phyloP scores from a whole-genome alignment of 1,140 invertebrate genomes.

The Neelides sp. region DNA sequence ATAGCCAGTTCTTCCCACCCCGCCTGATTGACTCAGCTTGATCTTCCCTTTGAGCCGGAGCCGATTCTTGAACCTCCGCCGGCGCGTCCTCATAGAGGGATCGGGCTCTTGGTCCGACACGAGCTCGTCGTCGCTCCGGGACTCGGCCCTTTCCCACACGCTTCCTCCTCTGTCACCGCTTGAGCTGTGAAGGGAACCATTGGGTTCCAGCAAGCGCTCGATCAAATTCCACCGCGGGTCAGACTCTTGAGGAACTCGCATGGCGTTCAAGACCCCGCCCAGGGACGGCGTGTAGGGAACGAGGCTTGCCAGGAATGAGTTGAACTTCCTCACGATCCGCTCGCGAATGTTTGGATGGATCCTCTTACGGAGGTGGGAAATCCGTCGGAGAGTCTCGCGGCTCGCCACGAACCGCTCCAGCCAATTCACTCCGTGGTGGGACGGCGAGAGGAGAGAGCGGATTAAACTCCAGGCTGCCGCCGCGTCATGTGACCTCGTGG shows the following conservation, averaged over 20 bases:
- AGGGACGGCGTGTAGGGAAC: slow-evolving; percentile 19
- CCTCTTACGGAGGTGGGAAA: no score
- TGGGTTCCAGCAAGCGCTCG: slow-evolving; percentile 15
- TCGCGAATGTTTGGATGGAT: slow-evolving; percentile 16
- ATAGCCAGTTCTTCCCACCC: not conserved
- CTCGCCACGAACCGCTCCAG: no score
- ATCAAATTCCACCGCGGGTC: slow-evolving; percentile 19
- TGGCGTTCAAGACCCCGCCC: slow-evolving; percentile 20
- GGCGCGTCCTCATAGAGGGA: not conserved
- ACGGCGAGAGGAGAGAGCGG: no score
- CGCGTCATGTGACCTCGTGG: no score
- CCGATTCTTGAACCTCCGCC: no score
- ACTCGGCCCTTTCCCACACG: not conserved
- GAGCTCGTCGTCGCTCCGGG: slow-evolving; percentile 12
- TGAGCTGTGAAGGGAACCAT: not conserved
- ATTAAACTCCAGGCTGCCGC: no score
- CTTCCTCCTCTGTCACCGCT: not conserved
- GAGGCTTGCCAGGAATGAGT: slow-evolving; percentile 18
- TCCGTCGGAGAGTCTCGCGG: no score
- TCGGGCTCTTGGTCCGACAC: slow-evolving; percentile 27
- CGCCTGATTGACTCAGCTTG: no score
- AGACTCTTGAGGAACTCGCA: slow-evolving; percentile 15
- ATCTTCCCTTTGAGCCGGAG: no score
- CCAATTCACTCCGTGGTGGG: no score
- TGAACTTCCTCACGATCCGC: slow-evolving; percentile 21